A percentile compares a stretch with the other conserved stretches of the same genome.
Evolutionary conservation across 2,888 invertebrate genomes (phyloP).

Genomic region (Cartodere bifasciata): DNA sequence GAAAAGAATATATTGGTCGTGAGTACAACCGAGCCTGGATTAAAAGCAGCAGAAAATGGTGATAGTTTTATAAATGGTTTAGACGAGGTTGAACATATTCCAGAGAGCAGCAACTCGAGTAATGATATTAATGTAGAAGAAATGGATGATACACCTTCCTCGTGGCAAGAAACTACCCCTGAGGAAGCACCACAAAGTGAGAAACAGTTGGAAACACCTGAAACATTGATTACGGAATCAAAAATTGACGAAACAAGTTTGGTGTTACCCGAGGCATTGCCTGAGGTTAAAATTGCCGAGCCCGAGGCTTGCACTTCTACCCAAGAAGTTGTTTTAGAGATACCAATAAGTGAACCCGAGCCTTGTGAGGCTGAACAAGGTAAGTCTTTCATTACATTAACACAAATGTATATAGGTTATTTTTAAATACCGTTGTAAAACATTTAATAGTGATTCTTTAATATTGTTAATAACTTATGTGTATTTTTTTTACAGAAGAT

Average conservation of each 20-base stretch:
- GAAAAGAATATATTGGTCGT: conserved; percentile 91
- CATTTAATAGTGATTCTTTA: no score
- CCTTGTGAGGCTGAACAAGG: neutral
- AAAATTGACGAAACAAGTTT: conserved; percentile 1
- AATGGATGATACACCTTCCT: conserved; percentile 40
- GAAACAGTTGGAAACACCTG: no score
- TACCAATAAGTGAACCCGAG: conserved; percentile 1
- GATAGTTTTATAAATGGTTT: conserved; percentile 50
- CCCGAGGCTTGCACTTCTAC: conserved; percentile 13
- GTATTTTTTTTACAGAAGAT: no score
- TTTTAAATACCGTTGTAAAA: no score
- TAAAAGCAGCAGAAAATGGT: conserved; percentile 52
- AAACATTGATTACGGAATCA: no score
- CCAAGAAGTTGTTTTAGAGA: conserved; percentile 15
- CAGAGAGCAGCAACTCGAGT: conserved; percentile 37
- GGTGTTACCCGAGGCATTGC: no score
- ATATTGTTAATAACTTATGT: no score
- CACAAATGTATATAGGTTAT: no score
- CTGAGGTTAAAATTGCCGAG: neutral
- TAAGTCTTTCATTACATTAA: no score
- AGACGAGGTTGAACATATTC: conserved; percentile 41
- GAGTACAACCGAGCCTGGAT: conserved; percentile 58
- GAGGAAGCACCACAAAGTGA: conserved; percentile 6
- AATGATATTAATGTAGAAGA: conserved; percentile 45
- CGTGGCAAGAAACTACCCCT: conserved; percentile 18